Evolutionary conservation across 2,113 vertebrate genomes (phyloP).

Genomic region (Dryoscopus gambensis): DNA sequence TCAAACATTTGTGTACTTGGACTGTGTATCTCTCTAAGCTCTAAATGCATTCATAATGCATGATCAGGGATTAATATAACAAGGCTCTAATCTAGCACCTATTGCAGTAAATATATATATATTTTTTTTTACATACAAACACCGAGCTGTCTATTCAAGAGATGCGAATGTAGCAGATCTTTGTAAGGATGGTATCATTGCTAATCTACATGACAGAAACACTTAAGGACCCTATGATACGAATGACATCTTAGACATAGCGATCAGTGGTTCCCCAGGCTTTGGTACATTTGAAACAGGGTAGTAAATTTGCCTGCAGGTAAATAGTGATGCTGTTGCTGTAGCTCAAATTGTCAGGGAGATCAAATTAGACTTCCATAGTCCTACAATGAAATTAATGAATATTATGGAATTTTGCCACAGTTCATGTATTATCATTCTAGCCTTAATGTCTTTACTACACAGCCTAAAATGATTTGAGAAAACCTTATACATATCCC

Average conservation of each 20-base stretch:
- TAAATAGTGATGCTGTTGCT: background rate
- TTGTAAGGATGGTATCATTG: background rate
- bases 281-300: background rate
- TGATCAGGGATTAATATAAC: background rate
- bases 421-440: background rate
- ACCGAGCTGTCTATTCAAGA: background rate
- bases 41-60: background rate
- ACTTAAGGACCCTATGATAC: background rate
- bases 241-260: background rate
- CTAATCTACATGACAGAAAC: background rate
- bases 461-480: background rate
- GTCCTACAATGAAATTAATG: background rate
- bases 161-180: background rate
- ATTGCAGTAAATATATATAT: background rate
- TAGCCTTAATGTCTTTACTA: background rate
- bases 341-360: background rate
- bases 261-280: background rate
- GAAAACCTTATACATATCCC: background rate
- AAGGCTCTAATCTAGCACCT: background rate
- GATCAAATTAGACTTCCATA: background rate
- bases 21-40: background rate
- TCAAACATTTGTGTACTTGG: background rate
- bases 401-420: background rate
- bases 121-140: background rate
- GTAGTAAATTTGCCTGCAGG: background rate